Percentiles rank a stretch among this genome's conserved stretches.
Evolutionary conservation across 1,140 invertebrate species (phyloP).

Genomic region (Parapsyche elsis): DNA sequence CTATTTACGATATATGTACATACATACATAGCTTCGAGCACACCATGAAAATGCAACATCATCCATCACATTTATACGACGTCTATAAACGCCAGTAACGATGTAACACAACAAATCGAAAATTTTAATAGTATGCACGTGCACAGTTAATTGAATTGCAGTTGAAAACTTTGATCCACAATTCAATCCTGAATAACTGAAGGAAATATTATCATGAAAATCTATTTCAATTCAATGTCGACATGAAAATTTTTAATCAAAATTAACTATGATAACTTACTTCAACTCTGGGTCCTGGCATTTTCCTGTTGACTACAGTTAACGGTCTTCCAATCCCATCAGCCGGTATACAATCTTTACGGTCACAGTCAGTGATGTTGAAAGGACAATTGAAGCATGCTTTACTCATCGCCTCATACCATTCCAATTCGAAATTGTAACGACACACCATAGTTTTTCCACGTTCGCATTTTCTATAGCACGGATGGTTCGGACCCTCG

Average conservation of each 20-base stretch:
- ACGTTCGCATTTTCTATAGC: constrained; percentile 65
- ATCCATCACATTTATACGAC: not conserved
- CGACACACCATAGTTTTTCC: constrained; percentile 73
- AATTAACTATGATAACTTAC: constrained; percentile 63
- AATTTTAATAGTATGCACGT: not conserved
- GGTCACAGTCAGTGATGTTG: constrained; percentile 79
- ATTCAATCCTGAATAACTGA: no score
- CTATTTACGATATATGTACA: not conserved
- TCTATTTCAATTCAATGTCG: no score
- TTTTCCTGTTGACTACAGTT: constrained; percentile 83
- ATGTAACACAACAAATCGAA: not conserved
- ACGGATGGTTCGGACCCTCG: constrained; percentile 63
- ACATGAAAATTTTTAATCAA: not conserved
- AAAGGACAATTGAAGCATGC: constrained; percentile 87
- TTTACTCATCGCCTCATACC: constrained; percentile 86
- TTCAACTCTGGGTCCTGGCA: constrained; percentile 88
- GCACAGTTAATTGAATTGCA: not conserved
- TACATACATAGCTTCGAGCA: not conserved
- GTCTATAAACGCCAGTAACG: not conserved
- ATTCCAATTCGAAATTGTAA: constrained; percentile 80
- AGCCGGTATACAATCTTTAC: constrained; percentile 82
- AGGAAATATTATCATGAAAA: no score
- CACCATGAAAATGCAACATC: constrained; percentile 5
- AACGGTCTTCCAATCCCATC: constrained; percentile 82
- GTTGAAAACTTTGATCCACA: no score